phyloP scores from a whole-genome alignment of 2,797 vertebrate genomes.

The Amblyraja radiata region DNA sequence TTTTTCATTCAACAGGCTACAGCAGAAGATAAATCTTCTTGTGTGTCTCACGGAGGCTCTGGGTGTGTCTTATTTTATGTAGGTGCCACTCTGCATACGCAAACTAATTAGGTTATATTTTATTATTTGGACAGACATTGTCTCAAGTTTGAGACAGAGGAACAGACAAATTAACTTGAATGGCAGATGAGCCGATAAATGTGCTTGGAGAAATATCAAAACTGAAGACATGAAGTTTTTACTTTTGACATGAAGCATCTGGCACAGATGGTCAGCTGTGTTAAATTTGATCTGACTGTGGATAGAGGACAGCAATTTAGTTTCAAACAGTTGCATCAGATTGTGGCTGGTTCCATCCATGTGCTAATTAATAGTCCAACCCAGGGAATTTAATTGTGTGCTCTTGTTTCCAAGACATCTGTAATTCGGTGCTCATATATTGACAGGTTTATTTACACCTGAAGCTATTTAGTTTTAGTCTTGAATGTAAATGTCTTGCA shows the following conservation, averaged over 20 bases:
- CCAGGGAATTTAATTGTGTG: not conserved
- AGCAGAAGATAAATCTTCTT: not conserved
- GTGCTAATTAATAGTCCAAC: slow-evolving; percentile 19
- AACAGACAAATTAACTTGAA: not conserved
- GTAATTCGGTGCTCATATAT: not conserved
- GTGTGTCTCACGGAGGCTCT: not conserved
- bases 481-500: not conserved
- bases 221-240: not conserved
- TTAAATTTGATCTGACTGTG: slow-evolving; percentile 5
- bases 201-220: not conserved
- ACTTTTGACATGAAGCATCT: not conserved
- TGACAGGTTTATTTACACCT: not conserved
- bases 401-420: not conserved
- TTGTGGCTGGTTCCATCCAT: not conserved
- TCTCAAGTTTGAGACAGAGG: not conserved
- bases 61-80: not conserved
- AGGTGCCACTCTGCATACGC: not conserved
- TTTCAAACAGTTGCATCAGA: too few relatives aligned
- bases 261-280: slow-evolving; percentile 12
- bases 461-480: not conserved
- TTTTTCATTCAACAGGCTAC: too few relatives aligned
- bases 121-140: not conserved
- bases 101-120: not conserved
- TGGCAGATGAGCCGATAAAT: not conserved
- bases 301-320: not conserved